Evolutionary conservation across 2,888 invertebrate species (phyloP).

Genomic region (Pardosa pseudoannulata): DNA sequence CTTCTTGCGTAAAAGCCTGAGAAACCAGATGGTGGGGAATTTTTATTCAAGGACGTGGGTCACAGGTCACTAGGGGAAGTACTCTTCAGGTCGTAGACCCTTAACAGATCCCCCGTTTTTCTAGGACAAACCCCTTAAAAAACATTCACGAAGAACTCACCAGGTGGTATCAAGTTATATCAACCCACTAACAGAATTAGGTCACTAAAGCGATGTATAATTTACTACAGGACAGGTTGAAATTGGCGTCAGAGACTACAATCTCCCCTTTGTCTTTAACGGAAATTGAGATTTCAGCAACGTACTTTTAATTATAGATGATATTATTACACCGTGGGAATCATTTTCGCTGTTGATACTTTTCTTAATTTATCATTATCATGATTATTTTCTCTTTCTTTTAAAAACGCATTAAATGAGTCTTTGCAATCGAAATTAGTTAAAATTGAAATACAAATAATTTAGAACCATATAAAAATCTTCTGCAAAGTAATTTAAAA

Average conservation of each 20-base stretch:
- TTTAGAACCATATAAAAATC: too few species aligned
- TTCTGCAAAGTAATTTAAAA: too few species aligned
- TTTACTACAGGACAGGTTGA: not conserved
- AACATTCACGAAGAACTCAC: not conserved
- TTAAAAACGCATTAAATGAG: too few species aligned
- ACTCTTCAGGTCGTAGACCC: conserved; percentile 49
- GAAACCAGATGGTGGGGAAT: conserved; percentile 41
- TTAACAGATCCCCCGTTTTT: conserved; percentile 10
- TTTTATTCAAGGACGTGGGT: conserved; percentile 57
- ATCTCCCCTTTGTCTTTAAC: not conserved
- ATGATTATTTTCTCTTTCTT: too few species aligned
- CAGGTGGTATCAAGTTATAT: conserved; percentile 36
- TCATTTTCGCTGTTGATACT: too few species aligned
- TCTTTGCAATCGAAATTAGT: too few species aligned
- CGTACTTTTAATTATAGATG: not conserved
- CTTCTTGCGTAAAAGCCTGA: conserved; percentile 30
- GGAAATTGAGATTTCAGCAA: not conserved
- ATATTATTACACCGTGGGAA: too few species aligned
- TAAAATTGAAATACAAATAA: too few species aligned
- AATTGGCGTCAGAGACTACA: not conserved
- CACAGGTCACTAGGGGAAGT: conserved; percentile 64
- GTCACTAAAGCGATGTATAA: conserved; percentile 23
- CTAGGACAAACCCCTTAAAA: not conserved
- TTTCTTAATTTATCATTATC: too few species aligned
- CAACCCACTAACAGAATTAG: conserved; percentile 39